These are phyloP conservation scores for Spermophilus dauricus DNA, from an alignment of 2,113 vertebrate genomes.

Conservation along the genomic window DNA sequence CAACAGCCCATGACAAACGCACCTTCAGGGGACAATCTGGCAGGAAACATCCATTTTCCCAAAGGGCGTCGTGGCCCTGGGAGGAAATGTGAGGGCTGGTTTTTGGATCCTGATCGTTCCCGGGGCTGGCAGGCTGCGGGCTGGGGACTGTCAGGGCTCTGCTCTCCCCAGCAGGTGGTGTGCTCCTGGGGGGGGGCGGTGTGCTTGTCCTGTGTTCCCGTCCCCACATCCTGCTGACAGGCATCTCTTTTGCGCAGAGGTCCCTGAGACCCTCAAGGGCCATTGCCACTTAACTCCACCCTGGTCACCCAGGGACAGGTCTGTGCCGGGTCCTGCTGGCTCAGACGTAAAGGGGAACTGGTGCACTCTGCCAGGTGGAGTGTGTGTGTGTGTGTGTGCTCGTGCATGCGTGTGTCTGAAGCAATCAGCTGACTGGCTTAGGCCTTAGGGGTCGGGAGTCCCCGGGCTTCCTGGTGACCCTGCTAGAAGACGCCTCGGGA, in stretches of 20 bases:
- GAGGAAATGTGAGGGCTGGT: conserved; percentile 51
- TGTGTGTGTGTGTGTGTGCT: rapidly evolving
- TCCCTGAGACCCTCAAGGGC: neutral
- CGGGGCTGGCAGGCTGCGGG: neutral
- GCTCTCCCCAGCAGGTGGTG: too few species aligned
- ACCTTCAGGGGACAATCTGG: conserved; percentile 82
- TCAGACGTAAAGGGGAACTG: neutral
- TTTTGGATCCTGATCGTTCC: conserved; percentile 38
- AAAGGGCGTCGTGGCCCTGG: conserved; percentile 63
- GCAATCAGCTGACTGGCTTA: neutral
- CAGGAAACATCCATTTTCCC: conserved; percentile 85
- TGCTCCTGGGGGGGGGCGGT: neutral
- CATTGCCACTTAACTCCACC: too few species aligned
- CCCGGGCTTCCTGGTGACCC: rapidly evolving
- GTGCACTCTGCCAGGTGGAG: neutral
- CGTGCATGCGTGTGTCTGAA: too few species aligned
- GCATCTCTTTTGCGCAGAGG: rapidly evolving
- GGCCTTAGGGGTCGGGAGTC: too few species aligned
- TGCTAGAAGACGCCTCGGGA: neutral
- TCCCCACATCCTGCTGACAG: neutral
- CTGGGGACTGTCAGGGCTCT: rapidly evolving
- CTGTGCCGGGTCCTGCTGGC: rapidly evolving
- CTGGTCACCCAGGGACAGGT: rapidly evolving
- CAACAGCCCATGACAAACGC: conserved; percentile 85
- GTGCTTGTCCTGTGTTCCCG: neutral